Conservation (phyloP, 2,113 vertebrate species). For the Nipponia nippon region DNA sequence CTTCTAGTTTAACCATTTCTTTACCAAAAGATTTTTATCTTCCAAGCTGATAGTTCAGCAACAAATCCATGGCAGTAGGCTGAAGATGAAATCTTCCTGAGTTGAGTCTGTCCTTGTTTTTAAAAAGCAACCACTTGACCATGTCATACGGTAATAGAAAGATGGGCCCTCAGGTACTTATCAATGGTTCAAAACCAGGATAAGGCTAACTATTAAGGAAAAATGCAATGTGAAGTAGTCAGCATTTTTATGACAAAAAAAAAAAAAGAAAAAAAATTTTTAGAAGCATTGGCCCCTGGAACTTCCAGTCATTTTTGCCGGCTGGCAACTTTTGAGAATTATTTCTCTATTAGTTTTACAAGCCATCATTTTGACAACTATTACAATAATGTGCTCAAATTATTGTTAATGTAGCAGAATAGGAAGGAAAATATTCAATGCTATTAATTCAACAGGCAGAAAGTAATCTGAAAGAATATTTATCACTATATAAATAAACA, state of each 20-base stretch:
- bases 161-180: neutral
- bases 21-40: neutral
- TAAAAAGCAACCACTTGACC: neutral
- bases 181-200: neutral
- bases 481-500: neutral
- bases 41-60: neutral
- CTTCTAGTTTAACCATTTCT: slow-evolving; percentile 8
- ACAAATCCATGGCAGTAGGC: neutral
- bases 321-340: neutral
- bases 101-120: neutral
- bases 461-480: neutral
- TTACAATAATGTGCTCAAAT: neutral
- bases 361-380: neutral
- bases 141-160: neutral
- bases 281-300: neutral
- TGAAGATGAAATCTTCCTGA: neutral
- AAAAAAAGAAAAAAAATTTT: neutral
- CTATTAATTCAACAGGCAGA: neutral
- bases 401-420: slow-evolving; percentile 3
- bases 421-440: neutral
- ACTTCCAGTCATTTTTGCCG: neutral
- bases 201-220: neutral
- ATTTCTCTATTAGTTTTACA: neutral
- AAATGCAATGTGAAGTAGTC: neutral
- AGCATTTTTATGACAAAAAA: neutral